These are phyloP conservation scores for Sapayoa aenigma DNA, from an alignment of 2,113 vertebrate species.

Conservation along the genomic window DNA sequence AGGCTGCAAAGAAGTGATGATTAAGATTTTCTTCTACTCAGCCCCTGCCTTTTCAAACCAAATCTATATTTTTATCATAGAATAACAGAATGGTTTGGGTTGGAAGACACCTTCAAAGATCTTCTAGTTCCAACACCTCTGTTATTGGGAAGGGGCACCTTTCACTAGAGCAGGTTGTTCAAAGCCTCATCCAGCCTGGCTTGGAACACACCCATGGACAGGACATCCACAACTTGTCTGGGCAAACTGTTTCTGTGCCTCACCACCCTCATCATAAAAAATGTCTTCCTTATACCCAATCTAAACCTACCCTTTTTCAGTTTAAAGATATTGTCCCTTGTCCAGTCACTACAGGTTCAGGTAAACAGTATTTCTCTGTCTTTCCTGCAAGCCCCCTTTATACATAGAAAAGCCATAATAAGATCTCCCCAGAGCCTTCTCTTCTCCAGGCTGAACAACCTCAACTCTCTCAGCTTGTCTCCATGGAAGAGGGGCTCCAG, in stretches of 20 bases:
- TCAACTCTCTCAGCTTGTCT: not conserved
- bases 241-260: not conserved
- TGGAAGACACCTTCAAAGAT: not conserved
- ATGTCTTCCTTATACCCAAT: not conserved
- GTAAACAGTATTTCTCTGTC: not conserved
- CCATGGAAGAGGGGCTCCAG: not conserved
- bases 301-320: not conserved
- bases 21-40: not conserved
- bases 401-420: not conserved
- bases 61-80: not conserved
- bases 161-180: not conserved
- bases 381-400: not conserved
- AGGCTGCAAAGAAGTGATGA: not conserved
- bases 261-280: fast-evolving
- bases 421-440: not conserved
- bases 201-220: not conserved
- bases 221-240: not conserved
- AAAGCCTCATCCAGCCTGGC: not conserved
- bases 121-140: not conserved
- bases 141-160: not conserved
- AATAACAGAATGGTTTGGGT: not conserved
- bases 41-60: not conserved
- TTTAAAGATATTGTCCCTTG: not conserved
- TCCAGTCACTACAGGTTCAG: not conserved
- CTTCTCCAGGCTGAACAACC: not conserved